Percentiles rank a stretch among this genome's conserved stretches.
These are phyloP conservation scores for Nanorana parkeri DNA, from an alignment of 2,113 vertebrate species.

Conservation along the genomic window DNA sequence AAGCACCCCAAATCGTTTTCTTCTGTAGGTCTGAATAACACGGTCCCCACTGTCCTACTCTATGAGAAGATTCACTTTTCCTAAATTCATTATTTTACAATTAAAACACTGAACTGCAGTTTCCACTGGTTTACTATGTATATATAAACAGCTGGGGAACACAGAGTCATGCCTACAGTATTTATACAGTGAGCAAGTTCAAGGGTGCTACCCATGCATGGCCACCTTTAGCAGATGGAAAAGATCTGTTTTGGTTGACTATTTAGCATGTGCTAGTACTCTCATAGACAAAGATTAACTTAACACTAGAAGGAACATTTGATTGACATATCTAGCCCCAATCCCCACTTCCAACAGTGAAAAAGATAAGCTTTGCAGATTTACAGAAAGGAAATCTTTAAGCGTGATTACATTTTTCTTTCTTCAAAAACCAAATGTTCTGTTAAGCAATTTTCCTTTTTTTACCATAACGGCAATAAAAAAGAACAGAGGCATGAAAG, in stretches of 20 bases:
- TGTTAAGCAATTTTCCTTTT: constrained; percentile 22
- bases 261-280: constrained; percentile 12
- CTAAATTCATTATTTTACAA: too few species aligned
- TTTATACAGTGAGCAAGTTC: too few species aligned
- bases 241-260: background rate
- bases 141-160: too few species aligned
- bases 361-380: constrained; percentile 18
- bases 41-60: too few species aligned
- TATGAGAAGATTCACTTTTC: too few species aligned
- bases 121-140: too few species aligned
- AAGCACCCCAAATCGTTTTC: too few species aligned
- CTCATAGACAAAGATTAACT: background rate
- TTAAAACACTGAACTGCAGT: too few species aligned
- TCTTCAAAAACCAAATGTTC: constrained; percentile 17
- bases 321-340: constrained; percentile 28
- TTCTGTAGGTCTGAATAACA: too few species aligned
- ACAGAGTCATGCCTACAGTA: too few species aligned
- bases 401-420: constrained; percentile 16
- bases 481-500: constrained; percentile 12
- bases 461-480: constrained; percentile 23
- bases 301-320: constrained; percentile 19
- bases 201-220: too few species aligned
- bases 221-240: background rate
- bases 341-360: background rate
- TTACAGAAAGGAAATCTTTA: constrained; percentile 14